Evolutionary conservation across 2,797 vertebrate genomes (phyloP).

Genomic region (Notoglanidium macrostoma): DNA sequence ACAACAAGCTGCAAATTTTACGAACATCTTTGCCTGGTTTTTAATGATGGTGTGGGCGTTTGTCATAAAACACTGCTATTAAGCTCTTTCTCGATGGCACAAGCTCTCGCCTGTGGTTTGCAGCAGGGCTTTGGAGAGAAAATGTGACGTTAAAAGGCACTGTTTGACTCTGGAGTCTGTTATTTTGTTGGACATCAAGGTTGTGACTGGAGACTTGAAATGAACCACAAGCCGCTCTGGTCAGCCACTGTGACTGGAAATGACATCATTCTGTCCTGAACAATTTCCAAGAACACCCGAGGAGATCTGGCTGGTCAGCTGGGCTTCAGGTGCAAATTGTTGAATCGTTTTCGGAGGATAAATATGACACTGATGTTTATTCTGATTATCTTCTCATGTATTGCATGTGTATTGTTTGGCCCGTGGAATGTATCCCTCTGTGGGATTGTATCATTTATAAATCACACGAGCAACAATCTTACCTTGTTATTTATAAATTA

Average conservation of each 20-base stretch:
- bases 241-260: constrained; percentile 46
- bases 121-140: constrained; percentile 20
- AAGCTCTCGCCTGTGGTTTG: constrained; percentile 39
- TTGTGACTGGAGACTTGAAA: constrained; percentile 50
- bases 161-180: constrained; percentile 10
- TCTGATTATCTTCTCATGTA: constrained; percentile 3
- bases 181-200: constrained; percentile 46
- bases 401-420: neutral
- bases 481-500: neutral
- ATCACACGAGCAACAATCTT: neutral
- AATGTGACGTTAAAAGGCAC: constrained; percentile 32
- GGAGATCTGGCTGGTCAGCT: neutral
- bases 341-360: neutral
- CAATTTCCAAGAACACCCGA: constrained; percentile 20
- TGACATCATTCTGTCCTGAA: constrained; percentile 48
- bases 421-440: neutral
- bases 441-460: neutral
- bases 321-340: constrained; percentile 1
- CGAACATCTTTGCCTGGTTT: constrained; percentile 53
- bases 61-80: constrained; percentile 52
- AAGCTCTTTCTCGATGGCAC: constrained; percentile 47
- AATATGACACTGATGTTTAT: constrained; percentile 1
- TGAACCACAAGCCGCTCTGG: constrained; percentile 47
- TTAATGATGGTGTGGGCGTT: constrained; percentile 50
- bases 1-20: constrained; percentile 59